These are phyloP conservation scores for Lampris megalopsis DNA, from an alignment of 2,113 vertebrate species.

Conservation along the genomic window DNA sequence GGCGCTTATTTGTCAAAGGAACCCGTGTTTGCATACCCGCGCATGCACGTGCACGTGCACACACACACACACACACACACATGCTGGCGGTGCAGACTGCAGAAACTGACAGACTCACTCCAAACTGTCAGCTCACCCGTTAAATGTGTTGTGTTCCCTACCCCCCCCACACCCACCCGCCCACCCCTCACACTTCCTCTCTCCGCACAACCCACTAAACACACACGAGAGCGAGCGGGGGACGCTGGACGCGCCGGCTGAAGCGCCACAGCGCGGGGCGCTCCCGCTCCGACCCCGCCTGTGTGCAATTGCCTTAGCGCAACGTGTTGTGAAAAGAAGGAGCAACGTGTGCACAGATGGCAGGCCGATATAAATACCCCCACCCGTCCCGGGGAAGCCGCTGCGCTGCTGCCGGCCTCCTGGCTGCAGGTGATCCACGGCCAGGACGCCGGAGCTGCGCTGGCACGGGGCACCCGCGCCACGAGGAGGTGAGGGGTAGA, in stretches of 20 bases:
- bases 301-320: constrained; percentile 80
- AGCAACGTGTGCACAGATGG: constrained; percentile 76
- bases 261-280: constrained; percentile 55
- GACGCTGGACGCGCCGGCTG: constrained; percentile 63
- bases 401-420: constrained; percentile 13
- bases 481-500: not conserved
- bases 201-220: constrained; percentile 63
- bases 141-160: constrained; percentile 57
- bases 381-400: constrained; percentile 54
- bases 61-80: constrained; percentile 12
- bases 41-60: constrained; percentile 1
- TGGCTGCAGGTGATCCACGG: constrained; percentile 50
- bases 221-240: constrained; percentile 51
- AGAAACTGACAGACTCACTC: constrained; percentile 54
- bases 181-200: constrained; percentile 64
- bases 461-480: constrained; percentile 1
- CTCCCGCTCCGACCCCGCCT: constrained; percentile 60
- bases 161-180: not conserved
- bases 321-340: constrained; percentile 80
- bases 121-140: constrained; percentile 55
- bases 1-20: constrained; percentile 31
- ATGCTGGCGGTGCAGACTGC: constrained; percentile 28
- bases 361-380: constrained; percentile 77
- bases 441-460: not conserved
- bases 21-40: not conserved